A percentile compares a stretch with the other conserved stretches of the same genome.
phyloP scores from a whole-genome alignment of 2,888 invertebrate genomes.

The Tenthredo amoena region DNA sequence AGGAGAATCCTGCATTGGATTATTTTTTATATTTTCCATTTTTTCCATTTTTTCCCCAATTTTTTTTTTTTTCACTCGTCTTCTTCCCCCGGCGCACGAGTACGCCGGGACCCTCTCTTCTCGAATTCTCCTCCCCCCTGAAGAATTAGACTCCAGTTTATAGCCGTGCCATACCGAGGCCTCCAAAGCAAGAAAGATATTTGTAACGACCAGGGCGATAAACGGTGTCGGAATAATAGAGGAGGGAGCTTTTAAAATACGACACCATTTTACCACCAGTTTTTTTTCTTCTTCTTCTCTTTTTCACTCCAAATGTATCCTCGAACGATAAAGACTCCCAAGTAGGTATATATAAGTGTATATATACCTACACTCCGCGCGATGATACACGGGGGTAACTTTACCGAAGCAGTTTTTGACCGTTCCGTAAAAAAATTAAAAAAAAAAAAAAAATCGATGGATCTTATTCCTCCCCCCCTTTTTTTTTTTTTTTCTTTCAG shows the following conservation, averaged over 20 bases:
- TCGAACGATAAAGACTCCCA: not conserved
- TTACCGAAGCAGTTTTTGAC: not conserved
- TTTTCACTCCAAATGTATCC: not conserved
- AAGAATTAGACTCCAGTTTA: slow-evolving; percentile 22
- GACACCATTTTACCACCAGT: slow-evolving; percentile 28
- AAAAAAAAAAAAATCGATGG: not conserved
- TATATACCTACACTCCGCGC: not conserved
- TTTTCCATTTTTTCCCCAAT: not conserved
- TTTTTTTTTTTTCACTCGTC: not conserved
- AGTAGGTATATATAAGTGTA: not conserved
- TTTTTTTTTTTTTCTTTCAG: not conserved
- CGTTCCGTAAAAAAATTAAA: no score
- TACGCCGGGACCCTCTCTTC: not conserved
- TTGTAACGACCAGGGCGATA: slow-evolving; percentile 47
- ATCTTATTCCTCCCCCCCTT: not conserved
- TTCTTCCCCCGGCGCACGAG: not conserved
- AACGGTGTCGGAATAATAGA: slow-evolving; percentile 50
- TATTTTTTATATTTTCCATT: not conserved
- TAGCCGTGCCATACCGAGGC: not conserved
- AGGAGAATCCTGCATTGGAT: no score
- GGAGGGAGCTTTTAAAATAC: slow-evolving; percentile 41
- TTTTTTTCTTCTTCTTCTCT: no score
- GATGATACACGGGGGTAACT: not conserved
- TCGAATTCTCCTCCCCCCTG: no score
- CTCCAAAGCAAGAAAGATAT: slow-evolving; percentile 43